These are phyloP conservation scores for Halcyon senegalensis DNA, from an alignment of 2,113 vertebrate genomes.

Conservation along the genomic window DNA sequence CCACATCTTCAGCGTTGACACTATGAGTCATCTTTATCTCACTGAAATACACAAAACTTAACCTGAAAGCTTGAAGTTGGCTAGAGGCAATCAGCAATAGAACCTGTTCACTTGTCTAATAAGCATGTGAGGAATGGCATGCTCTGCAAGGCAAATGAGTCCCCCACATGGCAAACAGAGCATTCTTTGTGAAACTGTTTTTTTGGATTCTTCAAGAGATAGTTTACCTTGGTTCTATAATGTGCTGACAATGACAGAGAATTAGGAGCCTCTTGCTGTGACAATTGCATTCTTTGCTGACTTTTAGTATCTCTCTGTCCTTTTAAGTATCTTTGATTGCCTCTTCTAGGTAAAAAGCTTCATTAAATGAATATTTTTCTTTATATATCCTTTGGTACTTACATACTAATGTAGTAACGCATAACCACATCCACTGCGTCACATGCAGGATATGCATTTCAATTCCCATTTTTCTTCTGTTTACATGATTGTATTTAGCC, in stretches of 20 bases:
- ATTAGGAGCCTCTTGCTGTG: neutral
- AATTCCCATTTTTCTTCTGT: neutral
- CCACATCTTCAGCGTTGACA: neutral
- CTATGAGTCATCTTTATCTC: neutral
- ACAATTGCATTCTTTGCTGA: neutral
- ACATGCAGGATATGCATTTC: accelerated
- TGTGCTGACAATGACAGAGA: neutral
- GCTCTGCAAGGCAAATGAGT: neutral
- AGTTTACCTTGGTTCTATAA: neutral
- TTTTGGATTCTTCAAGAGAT: neutral
- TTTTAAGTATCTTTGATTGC: neutral
- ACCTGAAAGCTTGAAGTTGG: neutral
- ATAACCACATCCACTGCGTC: neutral
- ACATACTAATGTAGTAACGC: neutral
- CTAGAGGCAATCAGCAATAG: neutral
- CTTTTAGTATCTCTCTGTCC: neutral
- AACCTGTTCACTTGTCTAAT: neutral
- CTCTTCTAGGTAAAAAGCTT: neutral
- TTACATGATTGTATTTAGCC: neutral
- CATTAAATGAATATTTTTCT: neutral
- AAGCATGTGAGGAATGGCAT: neutral
- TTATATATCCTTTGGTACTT: neutral
- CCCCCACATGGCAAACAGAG: neutral
- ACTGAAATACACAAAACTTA: neutral
- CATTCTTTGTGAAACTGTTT: neutral